Percentiles rank a stretch among this genome's conserved stretches.
Evolutionary conservation across 2,113 vertebrate genomes (phyloP).

Genomic region (Colius striatus): DNA sequence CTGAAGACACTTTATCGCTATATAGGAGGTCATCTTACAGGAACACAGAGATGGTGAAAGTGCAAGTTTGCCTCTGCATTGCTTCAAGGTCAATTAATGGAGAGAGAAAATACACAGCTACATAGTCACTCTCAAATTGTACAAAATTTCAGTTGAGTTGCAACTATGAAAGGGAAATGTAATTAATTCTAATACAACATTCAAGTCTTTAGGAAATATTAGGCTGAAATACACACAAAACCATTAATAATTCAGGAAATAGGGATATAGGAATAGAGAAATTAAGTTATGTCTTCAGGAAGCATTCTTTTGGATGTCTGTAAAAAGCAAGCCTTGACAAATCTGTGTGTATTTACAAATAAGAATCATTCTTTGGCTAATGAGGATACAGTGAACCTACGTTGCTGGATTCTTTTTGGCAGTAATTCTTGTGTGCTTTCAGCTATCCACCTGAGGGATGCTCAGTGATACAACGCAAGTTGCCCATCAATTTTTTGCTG

Average conservation of each 20-base stretch:
- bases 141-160: neutral
- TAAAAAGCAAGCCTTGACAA: neutral
- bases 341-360: neutral
- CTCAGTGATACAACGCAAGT: neutral
- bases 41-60: slow-evolving; percentile 13
- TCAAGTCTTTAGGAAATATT: neutral
- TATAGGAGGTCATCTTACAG: slow-evolving; percentile 44
- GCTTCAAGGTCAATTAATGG: slow-evolving; percentile 53
- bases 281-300: slow-evolving; percentile 16
- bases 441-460: neutral
- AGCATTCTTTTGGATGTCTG: neutral
- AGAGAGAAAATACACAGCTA: neutral
- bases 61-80: slow-evolving; percentile 48
- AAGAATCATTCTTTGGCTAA: neutral
- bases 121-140: neutral
- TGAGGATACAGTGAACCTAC: neutral
- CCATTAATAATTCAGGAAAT: slow-evolving; percentile 29
- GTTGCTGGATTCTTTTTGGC: neutral
- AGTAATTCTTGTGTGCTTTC: neutral
- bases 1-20: neutral
- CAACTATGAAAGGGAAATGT: slow-evolving; percentile 17
- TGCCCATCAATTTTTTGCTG: neutral
- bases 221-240: neutral
- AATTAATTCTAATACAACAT: slow-evolving; percentile 36
- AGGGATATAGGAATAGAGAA: neutral